A percentile compares a stretch with the other conserved stretches of the same genome.
Evolutionary conservation across 2,888 invertebrate genomes (phyloP).

Genomic region (Didymodactylos carnosus): DNA sequence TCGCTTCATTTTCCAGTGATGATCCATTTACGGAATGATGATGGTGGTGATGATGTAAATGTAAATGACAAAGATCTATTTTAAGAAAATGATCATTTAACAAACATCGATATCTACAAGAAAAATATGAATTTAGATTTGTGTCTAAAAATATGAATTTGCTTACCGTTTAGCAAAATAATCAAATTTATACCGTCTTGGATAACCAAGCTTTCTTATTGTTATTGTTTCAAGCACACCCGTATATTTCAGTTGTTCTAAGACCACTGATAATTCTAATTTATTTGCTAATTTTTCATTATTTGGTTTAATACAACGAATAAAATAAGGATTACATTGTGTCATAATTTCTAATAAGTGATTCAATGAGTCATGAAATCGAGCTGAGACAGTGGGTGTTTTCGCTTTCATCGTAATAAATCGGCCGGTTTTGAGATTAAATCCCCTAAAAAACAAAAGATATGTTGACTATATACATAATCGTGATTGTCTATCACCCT

Average conservation of each 20-base stretch:
- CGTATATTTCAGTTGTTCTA: slow-evolving; percentile 66
- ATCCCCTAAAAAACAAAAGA: no score
- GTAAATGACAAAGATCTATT: no score
- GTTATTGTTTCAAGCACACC: slow-evolving; percentile 85
- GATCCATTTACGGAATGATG: no score
- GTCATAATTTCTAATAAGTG: slow-evolving; percentile 79
- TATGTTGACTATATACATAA: no score
- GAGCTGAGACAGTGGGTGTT: slow-evolving; percentile 76
- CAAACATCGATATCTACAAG: background rate
- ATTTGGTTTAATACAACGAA: slow-evolving; percentile 79
- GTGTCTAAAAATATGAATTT: background rate
- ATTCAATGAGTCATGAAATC: slow-evolving; percentile 76
- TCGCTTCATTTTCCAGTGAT: no score
- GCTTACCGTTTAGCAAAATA: slow-evolving; percentile 44
- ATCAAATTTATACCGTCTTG: slow-evolving; percentile 67
- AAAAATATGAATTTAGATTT: background rate
- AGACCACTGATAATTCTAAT: slow-evolving; percentile 79
- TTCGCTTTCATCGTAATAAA: slow-evolving; percentile 90
- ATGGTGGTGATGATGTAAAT: no score
- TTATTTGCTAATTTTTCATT: slow-evolving; percentile 72
- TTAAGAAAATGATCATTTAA: background rate
- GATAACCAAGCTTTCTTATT: slow-evolving; percentile 78
- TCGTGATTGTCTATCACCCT: no score
- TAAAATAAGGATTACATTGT: slow-evolving; percentile 54
- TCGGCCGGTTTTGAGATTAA: slow-evolving; percentile 38